Conservation (phyloP, 2,888 invertebrate species). For the Mermis nigrescens region DNA sequence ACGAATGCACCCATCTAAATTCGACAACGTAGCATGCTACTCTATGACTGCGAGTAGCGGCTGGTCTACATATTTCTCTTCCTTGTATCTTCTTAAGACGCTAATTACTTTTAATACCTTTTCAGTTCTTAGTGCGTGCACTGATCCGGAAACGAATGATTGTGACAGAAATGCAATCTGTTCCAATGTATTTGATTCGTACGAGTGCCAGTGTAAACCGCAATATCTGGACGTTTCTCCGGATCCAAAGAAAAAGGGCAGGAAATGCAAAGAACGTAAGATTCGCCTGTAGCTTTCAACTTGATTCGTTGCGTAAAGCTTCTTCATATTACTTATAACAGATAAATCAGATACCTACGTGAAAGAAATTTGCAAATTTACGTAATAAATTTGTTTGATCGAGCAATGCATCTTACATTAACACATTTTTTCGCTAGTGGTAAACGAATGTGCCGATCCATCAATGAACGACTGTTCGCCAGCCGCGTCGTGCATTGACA, state of each 20-base stretch:
- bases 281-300: background rate
- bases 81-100: too few species aligned
- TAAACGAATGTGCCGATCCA: constrained; percentile 30
- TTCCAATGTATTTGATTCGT: constrained; percentile 27
- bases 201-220: constrained; percentile 26
- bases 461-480: constrained; percentile 26
- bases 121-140: constrained; percentile 23
- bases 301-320: background rate
- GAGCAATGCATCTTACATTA: too few species aligned
- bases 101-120: too few species aligned
- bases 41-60: too few species aligned
- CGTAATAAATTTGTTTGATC: too few species aligned
- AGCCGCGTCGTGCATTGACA: constrained; percentile 20
- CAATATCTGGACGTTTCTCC: constrained; percentile 12
- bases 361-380: too few species aligned
- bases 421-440: constrained; percentile 19
- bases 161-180: constrained; percentile 28
- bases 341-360: too few species aligned
- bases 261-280: constrained; percentile 29
- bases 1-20: too few species aligned
- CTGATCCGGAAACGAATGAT: constrained; percentile 15
- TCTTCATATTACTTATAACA: background rate
- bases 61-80: too few species aligned
- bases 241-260: constrained; percentile 24
- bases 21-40: too few species aligned